Evolutionary conservation across 2,888 invertebrate genomes (phyloP), one percentile per base, ranked within the genome.

Genomic region (Thalpophila matura): DNA sequence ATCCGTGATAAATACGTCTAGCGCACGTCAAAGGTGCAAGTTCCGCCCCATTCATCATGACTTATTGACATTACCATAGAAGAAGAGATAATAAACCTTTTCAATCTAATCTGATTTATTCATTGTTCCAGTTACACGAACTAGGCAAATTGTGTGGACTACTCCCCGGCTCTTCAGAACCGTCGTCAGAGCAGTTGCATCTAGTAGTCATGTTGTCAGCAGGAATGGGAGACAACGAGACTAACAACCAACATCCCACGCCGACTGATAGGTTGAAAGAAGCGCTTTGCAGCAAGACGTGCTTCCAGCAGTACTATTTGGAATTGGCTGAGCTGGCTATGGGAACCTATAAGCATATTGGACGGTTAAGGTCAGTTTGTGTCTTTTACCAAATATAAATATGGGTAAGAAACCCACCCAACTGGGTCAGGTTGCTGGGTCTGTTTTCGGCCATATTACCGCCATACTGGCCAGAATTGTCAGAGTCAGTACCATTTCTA

Each of bases 281-380:
- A 83, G 98, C 99, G 0, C 91, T 99, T 3, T 98, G 99, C 55
- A 98, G 98, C 10, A 98, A 98, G 86, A 97, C 97, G 58, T 96
- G 97, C 49, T 99, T 99, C 88, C 97, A 98, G 81, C 98, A 98
- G 86, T 97, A 98, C 77, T 99, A 99, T 86, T 91, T 99, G 86
- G 99, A 99, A 90, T 91, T 99, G 62, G 98, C 99, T 0, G 99
- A 99, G 88, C 91, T 99, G 69, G 98, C 99, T 0, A 99, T 99
- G 96, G 98, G 99, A 51, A 99, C 99, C 0, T 99, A 98, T 86
- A 99, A 99, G 85, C 99, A 99, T 92, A 98, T 99, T 70, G 97
- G 97, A 1, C 95, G 97, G 63, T 87, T 96, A 77, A 95, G 96
- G 88, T 95, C 9, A 49, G 85, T 81, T 24, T 54, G 4, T 16